A percentile compares a stretch with the other conserved stretches of the same genome.
Evolutionary conservation across 2,797 vertebrate genomes (phyloP).

Genomic region (Chanos chanos): DNA sequence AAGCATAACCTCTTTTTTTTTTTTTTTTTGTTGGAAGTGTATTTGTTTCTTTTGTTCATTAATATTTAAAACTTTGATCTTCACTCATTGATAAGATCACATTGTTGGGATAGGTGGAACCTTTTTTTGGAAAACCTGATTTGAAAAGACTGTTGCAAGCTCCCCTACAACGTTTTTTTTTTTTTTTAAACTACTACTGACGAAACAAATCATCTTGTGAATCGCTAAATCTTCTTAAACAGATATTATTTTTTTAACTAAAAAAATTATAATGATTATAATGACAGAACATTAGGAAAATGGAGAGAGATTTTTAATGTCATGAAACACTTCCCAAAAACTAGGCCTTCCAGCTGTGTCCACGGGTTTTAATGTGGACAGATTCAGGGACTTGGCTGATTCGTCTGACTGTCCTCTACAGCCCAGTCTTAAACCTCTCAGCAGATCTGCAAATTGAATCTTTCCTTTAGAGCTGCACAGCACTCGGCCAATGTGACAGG

Average conservation of each 20-base stretch:
- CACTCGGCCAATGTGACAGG: constrained; percentile 35
- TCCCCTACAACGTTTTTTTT: too few species aligned
- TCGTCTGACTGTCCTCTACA: constrained; percentile 42
- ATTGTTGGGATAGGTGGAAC: constrained; percentile 50
- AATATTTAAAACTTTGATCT: constrained; percentile 56
- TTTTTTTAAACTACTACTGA: too few species aligned
- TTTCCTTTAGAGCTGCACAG: constrained; percentile 15
- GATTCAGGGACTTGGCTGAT: constrained; percentile 33
- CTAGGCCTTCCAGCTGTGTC: neutral
- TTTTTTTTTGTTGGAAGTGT: constrained; percentile 51
- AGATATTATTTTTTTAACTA: too few species aligned
- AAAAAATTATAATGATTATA: too few species aligned
- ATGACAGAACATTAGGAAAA: too few species aligned
- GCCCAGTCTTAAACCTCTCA: constrained; percentile 39
- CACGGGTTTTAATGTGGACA: constrained; percentile 24
- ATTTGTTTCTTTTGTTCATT: constrained; percentile 53
- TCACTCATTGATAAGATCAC: constrained; percentile 74
- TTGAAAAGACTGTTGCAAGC: too few species aligned
- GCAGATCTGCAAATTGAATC: constrained; percentile 37
- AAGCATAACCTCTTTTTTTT: constrained; percentile 50
- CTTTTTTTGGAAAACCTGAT: constrained; percentile 1
- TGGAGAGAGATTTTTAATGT: constrained; percentile 45
- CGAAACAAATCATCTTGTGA: too few species aligned
- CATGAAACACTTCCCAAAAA: neutral
- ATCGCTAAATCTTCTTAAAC: too few species aligned